Base-by-base conservation (phyloP, 2,113 vertebrate species). In the Acanthochromis polyacanthus region DNA sequence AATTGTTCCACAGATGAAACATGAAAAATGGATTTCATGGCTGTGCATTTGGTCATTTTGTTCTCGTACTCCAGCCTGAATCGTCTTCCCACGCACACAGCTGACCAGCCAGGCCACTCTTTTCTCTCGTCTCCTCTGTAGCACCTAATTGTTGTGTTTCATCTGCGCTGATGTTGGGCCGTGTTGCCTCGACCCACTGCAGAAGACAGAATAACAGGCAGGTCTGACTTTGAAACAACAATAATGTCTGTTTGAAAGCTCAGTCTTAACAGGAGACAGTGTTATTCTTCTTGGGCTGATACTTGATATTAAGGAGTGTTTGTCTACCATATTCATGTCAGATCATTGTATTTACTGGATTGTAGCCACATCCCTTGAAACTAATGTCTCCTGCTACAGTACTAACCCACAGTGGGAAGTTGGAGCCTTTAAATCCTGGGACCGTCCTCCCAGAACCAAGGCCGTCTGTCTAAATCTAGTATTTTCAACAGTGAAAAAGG, bases 1-100 rank as follows among this genome's bases (percentile, higher is more conserved):
- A 69, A 61, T 48, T 23, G 30, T 63, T 23, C 28, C 12, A 51
- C 45, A 55, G 28, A 17, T 28, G 63, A 59, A 66, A 67, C 22
- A 19, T 61, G 22, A 50, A 63, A 81, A 81, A 81, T 64, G 1
- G 9, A 63, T 75, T 84, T 80, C 52, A 62, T 71, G 59, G 38
- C 57, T 71, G 53, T 79, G 36, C 62, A 69, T 87, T 78, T 48
- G 22, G 66, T 69, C 28, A 68, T 73, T 80, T 84, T 77, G 64
- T 78, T 86, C 53, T 72, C 20, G 4, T 55, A 66, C 62, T 81
- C 22, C 11, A 66, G 70, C 51, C 38, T 43, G 71, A 58, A 65
- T 78, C 11, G 32, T 78, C 77, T 66, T 6, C 84, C 75, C 77
- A 83, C 84, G 1, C 46, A 46, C 40, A 63, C 45, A 73, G 58